Evolutionary conservation across 2,797 vertebrate species (phyloP).

Genomic region (Myiothlypis coronata): DNA sequence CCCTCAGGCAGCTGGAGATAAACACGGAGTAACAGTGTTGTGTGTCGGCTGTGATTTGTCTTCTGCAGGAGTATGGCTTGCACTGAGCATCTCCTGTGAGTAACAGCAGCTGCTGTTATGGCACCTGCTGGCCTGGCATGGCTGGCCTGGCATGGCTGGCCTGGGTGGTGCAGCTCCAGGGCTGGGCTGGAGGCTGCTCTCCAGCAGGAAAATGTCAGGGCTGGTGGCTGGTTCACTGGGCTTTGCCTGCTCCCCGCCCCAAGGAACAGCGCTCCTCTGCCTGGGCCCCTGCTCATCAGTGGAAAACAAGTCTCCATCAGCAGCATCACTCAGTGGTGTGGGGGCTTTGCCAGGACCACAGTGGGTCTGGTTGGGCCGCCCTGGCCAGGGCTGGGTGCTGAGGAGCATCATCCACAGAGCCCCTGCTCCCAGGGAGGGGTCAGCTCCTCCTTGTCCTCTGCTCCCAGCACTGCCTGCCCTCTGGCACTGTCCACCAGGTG

Average conservation of each 20-base stretch:
- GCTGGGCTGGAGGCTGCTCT: too few species aligned
- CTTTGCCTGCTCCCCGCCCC: background rate
- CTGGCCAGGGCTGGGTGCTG: background rate
- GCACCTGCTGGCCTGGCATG: background rate
- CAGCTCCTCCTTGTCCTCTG: background rate
- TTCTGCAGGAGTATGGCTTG: background rate
- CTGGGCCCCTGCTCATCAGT: background rate
- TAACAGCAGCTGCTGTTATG: background rate
- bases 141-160: background rate
- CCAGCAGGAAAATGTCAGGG: background rate
- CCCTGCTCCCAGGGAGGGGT: accelerated
- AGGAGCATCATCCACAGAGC: background rate
- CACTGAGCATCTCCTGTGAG: background rate
- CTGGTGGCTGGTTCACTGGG: accelerated
- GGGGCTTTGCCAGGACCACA: background rate
- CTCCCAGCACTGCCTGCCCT: background rate
- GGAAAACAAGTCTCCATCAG: background rate
- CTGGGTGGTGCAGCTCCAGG: accelerated
- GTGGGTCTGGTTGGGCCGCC: background rate
- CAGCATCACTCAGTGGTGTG: accelerated
- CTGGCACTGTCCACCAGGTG: background rate
- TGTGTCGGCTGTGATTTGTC: constrained; percentile 15
- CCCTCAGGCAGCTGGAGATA: constrained; percentile 15
- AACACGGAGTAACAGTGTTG: background rate
- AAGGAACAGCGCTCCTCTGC: background rate